phyloP scores from a whole-genome alignment of 2,888 invertebrate species.

The Anticlea derivata region DNA sequence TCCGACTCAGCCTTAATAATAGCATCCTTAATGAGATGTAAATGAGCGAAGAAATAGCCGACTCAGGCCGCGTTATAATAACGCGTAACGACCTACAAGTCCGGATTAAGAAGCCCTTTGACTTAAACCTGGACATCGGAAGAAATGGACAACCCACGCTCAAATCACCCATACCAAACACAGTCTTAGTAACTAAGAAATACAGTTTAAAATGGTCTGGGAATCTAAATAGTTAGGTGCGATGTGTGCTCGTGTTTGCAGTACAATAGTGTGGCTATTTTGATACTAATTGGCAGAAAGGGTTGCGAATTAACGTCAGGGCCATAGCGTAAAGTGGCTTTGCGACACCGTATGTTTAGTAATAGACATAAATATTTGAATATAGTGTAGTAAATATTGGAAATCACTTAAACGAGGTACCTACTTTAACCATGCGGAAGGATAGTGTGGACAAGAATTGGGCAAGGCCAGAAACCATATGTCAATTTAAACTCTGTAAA shows the following conservation, averaged over 20 bases:
- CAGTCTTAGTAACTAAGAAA: slow-evolving; percentile 40
- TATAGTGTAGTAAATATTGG: slow-evolving; percentile 23
- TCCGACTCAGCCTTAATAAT: slow-evolving; percentile 70
- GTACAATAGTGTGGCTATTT: slow-evolving; percentile 82
- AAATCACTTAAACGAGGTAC: slow-evolving; percentile 1
- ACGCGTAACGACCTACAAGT: slow-evolving; percentile 84
- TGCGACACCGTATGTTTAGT: slow-evolving; percentile 58
- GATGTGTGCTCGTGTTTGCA: slow-evolving; percentile 68
- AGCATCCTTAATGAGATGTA: slow-evolving; percentile 83
- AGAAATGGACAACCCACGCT: slow-evolving; percentile 61
- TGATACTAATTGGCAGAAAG: slow-evolving; percentile 84
- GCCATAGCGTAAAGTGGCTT: slow-evolving; percentile 68
- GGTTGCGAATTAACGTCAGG: slow-evolving; percentile 83
- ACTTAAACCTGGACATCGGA: slow-evolving; percentile 73
- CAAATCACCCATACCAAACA: slow-evolving; percentile 35
- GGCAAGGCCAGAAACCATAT: too few species aligned
- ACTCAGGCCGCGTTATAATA: slow-evolving; percentile 81
- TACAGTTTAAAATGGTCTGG: slow-evolving; percentile 47
- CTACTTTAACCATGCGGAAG: neutral
- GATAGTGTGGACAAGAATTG: neutral
- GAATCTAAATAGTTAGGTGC: slow-evolving; percentile 58
- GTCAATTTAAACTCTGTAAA: too few species aligned
- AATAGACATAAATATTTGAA: slow-evolving; percentile 31
- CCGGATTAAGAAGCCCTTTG: slow-evolving; percentile 84
- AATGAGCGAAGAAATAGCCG: slow-evolving; percentile 82